phyloP scores from a whole-genome alignment of 2,113 vertebrate species.

The Corythornis madagascariensis region DNA sequence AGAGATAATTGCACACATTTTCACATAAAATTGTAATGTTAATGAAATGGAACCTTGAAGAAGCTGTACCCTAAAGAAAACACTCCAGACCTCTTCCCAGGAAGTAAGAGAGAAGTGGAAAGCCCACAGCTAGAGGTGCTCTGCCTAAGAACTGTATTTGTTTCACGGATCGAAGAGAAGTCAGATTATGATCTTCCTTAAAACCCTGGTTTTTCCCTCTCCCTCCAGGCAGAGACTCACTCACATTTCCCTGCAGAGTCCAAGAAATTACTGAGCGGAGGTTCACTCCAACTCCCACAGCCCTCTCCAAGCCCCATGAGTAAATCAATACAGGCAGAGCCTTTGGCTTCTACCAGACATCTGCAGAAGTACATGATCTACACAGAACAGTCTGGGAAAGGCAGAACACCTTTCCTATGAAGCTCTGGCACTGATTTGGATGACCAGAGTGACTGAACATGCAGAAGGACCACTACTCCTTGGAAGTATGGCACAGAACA shows the following conservation, averaged over 20 bases:
- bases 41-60: neutral
- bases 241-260: constrained; percentile 23
- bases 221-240: constrained; percentile 7
- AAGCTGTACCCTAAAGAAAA: neutral
- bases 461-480: neutral
- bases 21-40: neutral
- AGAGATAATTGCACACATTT: constrained; percentile 45
- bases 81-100: neutral
- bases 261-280: constrained; percentile 42
- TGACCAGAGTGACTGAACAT: neutral
- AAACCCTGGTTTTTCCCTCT: neutral
- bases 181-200: constrained; percentile 48
- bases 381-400: neutral
- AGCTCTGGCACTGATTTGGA: neutral
- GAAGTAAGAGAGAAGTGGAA: constrained; percentile 4
- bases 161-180: constrained; percentile 12
- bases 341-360: neutral
- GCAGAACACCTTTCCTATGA: neutral
- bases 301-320: neutral
- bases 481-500: neutral
- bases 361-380: neutral
- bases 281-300: neutral
- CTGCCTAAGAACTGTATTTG: constrained; percentile 10
- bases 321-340: constrained; percentile 18
- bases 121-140: neutral